Evolutionary conservation across 2,113 vertebrate species (phyloP).

Genomic region (Marcusenius ussheri): DNA sequence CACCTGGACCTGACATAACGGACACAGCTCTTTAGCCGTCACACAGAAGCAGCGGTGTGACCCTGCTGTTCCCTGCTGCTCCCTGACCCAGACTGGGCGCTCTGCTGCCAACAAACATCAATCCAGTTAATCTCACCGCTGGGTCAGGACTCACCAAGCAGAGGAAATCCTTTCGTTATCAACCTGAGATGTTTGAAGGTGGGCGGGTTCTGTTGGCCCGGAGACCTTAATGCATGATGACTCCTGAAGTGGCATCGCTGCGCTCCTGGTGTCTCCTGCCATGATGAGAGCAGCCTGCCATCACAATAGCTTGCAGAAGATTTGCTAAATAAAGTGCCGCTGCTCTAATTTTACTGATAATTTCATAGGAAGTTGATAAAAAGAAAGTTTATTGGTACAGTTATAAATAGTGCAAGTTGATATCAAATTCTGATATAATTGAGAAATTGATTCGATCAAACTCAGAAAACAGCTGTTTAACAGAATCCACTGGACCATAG

Average conservation of each 20-base stretch:
- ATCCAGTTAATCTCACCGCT: not conserved
- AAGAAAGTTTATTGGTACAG: not conserved
- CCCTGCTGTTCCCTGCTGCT: not conserved
- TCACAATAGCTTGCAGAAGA: not conserved
- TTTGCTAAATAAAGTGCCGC: not conserved
- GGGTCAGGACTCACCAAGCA: not conserved
- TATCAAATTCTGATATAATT: not conserved
- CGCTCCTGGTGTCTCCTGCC: not conserved
- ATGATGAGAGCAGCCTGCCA: not conserved
- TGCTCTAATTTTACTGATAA: not conserved
- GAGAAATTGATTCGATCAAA: not conserved
- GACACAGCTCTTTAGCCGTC: not conserved
- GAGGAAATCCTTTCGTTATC: not conserved
- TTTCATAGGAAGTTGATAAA: not conserved
- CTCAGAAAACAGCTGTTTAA: not conserved
- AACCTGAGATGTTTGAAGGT: not conserved
- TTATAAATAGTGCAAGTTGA: not conserved
- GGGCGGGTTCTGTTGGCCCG: not conserved
- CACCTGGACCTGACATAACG: not conserved
- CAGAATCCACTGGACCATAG: not conserved
- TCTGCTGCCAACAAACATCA: not conserved
- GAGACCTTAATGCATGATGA: not conserved
- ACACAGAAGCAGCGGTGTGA: not conserved
- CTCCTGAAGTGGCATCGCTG: not conserved
- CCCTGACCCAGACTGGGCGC: not conserved